phyloP scores from a whole-genome alignment of 2,113 vertebrate genomes.

The Boleophthalmus pectinirostris region DNA sequence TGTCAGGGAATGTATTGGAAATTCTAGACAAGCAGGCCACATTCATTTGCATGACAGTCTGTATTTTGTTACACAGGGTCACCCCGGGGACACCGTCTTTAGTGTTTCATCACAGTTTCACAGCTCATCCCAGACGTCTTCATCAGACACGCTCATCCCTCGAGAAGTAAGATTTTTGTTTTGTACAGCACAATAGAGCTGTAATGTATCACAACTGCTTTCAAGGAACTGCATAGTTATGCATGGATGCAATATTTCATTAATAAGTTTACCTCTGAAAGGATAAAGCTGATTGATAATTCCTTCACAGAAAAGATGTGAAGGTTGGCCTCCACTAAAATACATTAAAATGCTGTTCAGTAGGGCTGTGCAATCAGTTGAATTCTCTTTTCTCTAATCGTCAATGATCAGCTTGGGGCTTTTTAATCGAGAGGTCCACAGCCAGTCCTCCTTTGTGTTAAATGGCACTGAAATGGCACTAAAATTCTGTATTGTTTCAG shows the following conservation, averaged over 20 bases:
- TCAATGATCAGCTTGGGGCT: too few species aligned
- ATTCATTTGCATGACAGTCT: neutral
- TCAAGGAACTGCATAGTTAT: neutral
- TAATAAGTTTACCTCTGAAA: neutral
- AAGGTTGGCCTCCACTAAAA: neutral
- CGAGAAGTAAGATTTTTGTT: slow-evolving; percentile 54
- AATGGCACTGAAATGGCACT: too few species aligned
- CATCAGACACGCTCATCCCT: slow-evolving; percentile 36
- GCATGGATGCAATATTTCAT: neutral
- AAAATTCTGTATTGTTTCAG: too few species aligned
- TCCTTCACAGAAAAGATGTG: neutral
- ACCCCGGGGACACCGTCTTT: slow-evolving; percentile 65
- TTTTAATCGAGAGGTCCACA: too few species aligned
- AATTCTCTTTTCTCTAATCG: too few species aligned
- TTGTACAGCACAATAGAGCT: neutral
- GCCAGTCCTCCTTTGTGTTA: too few species aligned
- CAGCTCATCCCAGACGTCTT: slow-evolving; percentile 8
- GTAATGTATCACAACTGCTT: neutral
- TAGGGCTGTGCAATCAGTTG: too few species aligned
- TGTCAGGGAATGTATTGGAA: neutral
- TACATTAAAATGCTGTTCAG: neutral
- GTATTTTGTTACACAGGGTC: slow-evolving; percentile 53
- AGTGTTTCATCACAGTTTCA: slow-evolving; percentile 67
- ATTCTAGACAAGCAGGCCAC: neutral
- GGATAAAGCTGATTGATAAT: neutral